Percentiles rank a stretch among this genome's conserved stretches.
Conservation (phyloP, 2,888 invertebrate genomes). For the Arrhopalites spinosus region DNA sequence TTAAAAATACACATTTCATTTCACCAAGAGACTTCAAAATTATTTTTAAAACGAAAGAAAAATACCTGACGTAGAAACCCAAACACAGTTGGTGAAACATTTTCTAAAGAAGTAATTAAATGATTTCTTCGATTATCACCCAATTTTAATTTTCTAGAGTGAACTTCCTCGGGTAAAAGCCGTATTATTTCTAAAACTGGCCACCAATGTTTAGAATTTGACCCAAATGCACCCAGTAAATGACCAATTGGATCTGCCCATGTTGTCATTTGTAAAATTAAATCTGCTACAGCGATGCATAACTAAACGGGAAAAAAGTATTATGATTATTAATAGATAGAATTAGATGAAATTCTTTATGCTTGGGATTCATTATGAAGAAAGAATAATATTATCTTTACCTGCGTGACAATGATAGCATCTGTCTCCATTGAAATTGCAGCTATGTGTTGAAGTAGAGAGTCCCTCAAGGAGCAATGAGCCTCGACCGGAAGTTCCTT, state of each 20-base stretch:
- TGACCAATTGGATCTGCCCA: constrained; percentile 90
- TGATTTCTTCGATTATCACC: constrained; percentile 90
- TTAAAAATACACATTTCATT: too few relatives aligned
- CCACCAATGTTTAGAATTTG: constrained; percentile 65
- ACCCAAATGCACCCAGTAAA: constrained; percentile 76
- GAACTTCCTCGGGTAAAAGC: constrained; percentile 94
- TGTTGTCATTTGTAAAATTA: constrained; percentile 88
- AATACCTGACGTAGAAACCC: constrained; percentile 68
- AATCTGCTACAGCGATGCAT: constrained; percentile 88
- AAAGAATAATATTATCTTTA: too few relatives aligned
- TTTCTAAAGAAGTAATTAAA: constrained; percentile 67
- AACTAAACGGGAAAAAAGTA: constrained; percentile 63
- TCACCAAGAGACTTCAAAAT: too few relatives aligned
- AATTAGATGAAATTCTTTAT: background rate
- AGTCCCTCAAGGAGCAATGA: constrained; percentile 84
- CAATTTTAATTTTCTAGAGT: constrained; percentile 73
- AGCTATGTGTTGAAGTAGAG: constrained; percentile 83
- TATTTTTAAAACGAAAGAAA: too few relatives aligned
- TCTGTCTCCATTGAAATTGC: constrained; percentile 79
- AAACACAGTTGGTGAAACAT: constrained; percentile 75
- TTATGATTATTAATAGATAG: background rate
- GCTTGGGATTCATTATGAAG: too few relatives aligned
- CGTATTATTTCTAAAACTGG: constrained; percentile 90
- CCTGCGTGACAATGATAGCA: constrained; percentile 83
- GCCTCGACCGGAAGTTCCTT: constrained; percentile 87